Percentiles rank a stretch among this genome's conserved stretches.
Evolutionary conservation across 2,797 vertebrate species (phyloP).

Genomic region (Chiloscyllium punctatum): DNA sequence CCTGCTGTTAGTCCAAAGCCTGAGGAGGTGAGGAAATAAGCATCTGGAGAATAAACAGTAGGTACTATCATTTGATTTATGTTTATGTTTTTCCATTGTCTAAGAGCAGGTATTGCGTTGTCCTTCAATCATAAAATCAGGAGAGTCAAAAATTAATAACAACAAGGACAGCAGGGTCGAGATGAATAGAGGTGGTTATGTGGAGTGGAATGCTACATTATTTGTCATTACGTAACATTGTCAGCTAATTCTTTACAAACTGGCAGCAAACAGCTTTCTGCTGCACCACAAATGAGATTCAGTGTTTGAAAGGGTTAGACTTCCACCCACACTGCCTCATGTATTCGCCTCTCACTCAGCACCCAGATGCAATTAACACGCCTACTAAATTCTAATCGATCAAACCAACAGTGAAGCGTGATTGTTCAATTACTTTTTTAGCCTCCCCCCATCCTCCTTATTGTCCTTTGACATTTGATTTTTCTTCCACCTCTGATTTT

Average conservation of each 20-base stretch:
- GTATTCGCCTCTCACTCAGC: neutral
- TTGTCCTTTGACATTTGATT: neutral
- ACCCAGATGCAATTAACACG: constrained; percentile 17
- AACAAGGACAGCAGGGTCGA: neutral
- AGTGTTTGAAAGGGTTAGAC: constrained; percentile 28
- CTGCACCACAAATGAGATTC: neutral
- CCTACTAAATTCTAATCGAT: neutral
- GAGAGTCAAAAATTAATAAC: neutral
- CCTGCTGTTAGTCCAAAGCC: neutral
- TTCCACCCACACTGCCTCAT: neutral
- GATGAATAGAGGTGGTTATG: neutral
- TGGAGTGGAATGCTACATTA: neutral
- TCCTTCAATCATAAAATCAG: neutral
- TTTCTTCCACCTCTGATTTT: neutral
- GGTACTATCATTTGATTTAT: too few species aligned
- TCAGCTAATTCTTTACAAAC: neutral
- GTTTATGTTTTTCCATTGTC: neutral
- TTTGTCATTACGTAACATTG: constrained; percentile 7
- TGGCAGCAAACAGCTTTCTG: neutral
- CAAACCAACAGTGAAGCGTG: neutral
- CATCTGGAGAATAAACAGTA: neutral
- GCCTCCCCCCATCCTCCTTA: neutral
- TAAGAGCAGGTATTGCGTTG: neutral
- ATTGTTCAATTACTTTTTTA: neutral
- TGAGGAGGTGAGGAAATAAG: neutral